Base-by-base conservation (phyloP, 2,113 vertebrate species). In the Solenodon paradoxus region DNA sequence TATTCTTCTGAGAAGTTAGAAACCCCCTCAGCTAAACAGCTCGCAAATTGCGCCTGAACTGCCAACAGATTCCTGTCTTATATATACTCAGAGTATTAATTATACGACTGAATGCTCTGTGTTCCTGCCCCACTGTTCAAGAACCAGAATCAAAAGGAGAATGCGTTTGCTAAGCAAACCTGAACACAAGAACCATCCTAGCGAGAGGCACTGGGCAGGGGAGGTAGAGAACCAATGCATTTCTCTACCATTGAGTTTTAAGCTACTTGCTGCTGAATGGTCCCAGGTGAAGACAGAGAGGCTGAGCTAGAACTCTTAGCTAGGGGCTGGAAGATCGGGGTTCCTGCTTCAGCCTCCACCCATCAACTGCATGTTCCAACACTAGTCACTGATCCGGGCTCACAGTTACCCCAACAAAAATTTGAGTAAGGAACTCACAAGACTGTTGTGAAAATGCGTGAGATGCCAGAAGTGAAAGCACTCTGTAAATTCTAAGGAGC, bases 41-140 rank as follows among this genome's bases (percentile, higher is more conserved):
- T 96, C 96, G 93, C 93, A 97, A 84, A 96, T 26, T 0, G 63
- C 97, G 97, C 96, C 3, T 0, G 45, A 93, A 1, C 0, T 95
- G 98, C 98, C 97, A 97, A 97, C 96, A 97, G 96, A 98, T 85
- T 97, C 95, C 94, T 84, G 96, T 97, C 97, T 5, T n/a, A 71
- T 42, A 93, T 91, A 88, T 77, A 79, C 92, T 96, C 88, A 64
- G 92, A 96, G 96, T 98, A 96, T 96, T 97, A 97, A 98, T 97
- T 96, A 97, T 86, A 83, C 57, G 20, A 40, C 24, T 3, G 20
- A 79, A 40, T 3, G 35, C 51, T 80, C 78, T 19, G 35, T 11
- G n/a, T n/a, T 30, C 71, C 40, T 51, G 35, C 32, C 68, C 35
- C 45, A 9, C n/a, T 32, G 6, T 72, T 63, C 35, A 90, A 64